Percentiles rank a stretch among this genome's conserved stretches.
These are phyloP conservation scores for Myioborus miniatus DNA, from an alignment of 2,797 vertebrate genomes.

Conservation along the genomic window DNA sequence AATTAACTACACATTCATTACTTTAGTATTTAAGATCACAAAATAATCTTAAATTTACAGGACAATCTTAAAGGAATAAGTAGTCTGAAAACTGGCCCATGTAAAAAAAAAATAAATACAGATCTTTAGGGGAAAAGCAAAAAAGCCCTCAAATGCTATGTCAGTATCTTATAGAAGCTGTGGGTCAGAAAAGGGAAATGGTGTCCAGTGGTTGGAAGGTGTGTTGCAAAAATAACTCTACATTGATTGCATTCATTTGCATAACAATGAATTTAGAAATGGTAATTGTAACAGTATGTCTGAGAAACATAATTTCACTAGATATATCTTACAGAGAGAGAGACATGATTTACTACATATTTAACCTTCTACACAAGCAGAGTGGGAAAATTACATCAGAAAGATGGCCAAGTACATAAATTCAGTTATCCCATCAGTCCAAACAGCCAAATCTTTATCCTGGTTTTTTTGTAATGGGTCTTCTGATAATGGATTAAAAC, in stretches of 20 bases:
- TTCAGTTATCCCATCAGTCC: neutral
- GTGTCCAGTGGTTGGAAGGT: slow-evolving; percentile 24
- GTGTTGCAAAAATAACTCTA: neutral
- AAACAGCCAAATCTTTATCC: neutral
- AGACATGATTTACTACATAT: slow-evolving; percentile 59
- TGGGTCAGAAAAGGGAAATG: neutral
- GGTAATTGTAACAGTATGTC: neutral
- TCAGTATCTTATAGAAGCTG: neutral
- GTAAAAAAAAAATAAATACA: slow-evolving; percentile 68
- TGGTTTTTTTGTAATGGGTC: neutral
- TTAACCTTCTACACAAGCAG: slow-evolving; percentile 67
- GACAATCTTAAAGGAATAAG: neutral
- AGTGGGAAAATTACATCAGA: neutral
- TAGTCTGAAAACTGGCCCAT: slow-evolving; percentile 40
- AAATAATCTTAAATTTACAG: neutral
- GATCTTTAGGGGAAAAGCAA: neutral
- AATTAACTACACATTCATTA: neutral
- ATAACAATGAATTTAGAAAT: neutral
- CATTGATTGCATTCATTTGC: neutral
- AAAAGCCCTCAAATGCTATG: slow-evolving; percentile 30
- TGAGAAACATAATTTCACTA: slow-evolving; percentile 62
- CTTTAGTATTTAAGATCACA: slow-evolving; percentile 24
- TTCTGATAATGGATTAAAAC: neutral
- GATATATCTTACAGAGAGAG: slow-evolving; percentile 26
- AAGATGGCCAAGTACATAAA: neutral